Evolutionary conservation across 2,888 invertebrate genomes (phyloP), one percentile per base, ranked within the genome.

Genomic region (Ypsolopha sequella): DNA sequence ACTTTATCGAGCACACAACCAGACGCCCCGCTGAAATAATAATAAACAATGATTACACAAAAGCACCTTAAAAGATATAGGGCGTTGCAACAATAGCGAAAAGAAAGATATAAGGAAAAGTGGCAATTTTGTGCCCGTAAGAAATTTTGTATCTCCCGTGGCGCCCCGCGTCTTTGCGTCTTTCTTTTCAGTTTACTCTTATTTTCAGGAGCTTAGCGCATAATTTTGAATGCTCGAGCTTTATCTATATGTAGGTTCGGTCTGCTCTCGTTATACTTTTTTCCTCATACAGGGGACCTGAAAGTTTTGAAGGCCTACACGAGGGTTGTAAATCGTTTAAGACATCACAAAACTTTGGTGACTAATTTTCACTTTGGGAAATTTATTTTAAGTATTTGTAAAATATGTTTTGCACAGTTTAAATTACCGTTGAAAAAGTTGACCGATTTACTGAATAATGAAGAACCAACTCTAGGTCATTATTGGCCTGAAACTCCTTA

Each of bases 81-180:
- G 60, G 59, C 60, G 62, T 52, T 55, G 50, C 72, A 69, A 70
- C 69, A 71, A 75, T 70, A 24, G 24, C 24, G 68, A 66, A 68
- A 66, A 65, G 65, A 63, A 64, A 70, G 65, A 73, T 74, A 70
- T 66, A 67, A 66, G 67, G 66, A 68, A 75, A 76, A 76, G 76
- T 76, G 76, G 74, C 80, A 80, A 80, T 80, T 79, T 79, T 73
- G 64, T 67, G 69, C 70, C 66, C 63, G 68, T 62, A 60, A 65
- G 65, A 70, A 73, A 68, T 68, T 68, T 64, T 39, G n/a, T 39
- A 9, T 47, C 36, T 13, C 36, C 36, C 47, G 34, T 33, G 13
- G 24, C 24, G 4, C 24, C 24, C 33, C 45, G 43, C 47, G 6
- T 7, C 24, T 3, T 33, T 36, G 36, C 11, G 7, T 1, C 46